A percentile compares a stretch with the other conserved stretches of the same genome.
Evolutionary conservation across 2,888 invertebrate genomes (phyloP).

Genomic region (Nycteola revayana): DNA sequence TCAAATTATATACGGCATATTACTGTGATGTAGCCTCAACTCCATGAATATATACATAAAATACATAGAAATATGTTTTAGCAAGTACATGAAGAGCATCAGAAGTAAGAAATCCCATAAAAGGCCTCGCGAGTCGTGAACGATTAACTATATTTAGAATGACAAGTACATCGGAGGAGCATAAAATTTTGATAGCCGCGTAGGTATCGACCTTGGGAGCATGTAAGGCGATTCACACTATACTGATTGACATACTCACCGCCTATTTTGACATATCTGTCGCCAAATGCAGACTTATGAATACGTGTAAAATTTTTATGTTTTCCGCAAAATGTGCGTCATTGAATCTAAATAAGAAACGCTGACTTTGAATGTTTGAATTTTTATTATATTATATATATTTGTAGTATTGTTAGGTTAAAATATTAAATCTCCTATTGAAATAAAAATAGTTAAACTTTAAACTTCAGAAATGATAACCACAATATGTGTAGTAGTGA

Average conservation of each 20-base stretch:
- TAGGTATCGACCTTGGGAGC: slow-evolving; percentile 45
- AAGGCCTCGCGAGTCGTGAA: slow-evolving; percentile 35
- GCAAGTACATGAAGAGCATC: slow-evolving; percentile 11
- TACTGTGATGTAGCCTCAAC: no score
- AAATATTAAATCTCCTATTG: no score
- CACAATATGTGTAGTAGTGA: no score
- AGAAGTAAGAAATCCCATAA: slow-evolving; percentile 31
- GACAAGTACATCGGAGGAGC: slow-evolving; percentile 24
- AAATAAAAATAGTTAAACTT: no score
- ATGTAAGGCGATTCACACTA: slow-evolving; percentile 34
- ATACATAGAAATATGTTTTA: no score
- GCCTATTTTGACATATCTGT: slow-evolving; percentile 29
- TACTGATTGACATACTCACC: no score
- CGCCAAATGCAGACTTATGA: slow-evolving; percentile 27
- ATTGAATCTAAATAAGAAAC: slow-evolving; percentile 19
- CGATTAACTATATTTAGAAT: slow-evolving; percentile 41
- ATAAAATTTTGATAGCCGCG: slow-evolving; percentile 47
- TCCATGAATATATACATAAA: no score
- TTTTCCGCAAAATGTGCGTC: slow-evolving; percentile 15
- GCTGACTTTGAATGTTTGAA: slow-evolving; percentile 3
- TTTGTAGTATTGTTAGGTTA: no score
- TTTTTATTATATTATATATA: no score
- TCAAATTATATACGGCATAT: no score
- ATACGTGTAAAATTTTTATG: slow-evolving; percentile 15
- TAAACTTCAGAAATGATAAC: no score